Evolutionary conservation across 1,140 invertebrate genomes (phyloP), one percentile per base, ranked within the genome.

Genomic region (Dermatophagoides farinae): DNA sequence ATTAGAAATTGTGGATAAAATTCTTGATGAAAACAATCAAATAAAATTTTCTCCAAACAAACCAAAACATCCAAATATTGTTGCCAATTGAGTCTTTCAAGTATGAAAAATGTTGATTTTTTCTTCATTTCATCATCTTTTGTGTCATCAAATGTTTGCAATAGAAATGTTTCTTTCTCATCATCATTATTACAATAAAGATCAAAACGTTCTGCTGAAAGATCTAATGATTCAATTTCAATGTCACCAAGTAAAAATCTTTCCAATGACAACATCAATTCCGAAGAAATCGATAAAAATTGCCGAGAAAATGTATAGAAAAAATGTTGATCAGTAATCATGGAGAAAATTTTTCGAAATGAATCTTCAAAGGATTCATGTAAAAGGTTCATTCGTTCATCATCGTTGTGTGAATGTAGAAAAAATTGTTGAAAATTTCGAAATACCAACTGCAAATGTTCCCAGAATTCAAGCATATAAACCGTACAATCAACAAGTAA

Each of bases 1-100:
- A 55, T 55, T 4, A 55, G 31, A 55, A 55, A 55, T 25, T 55
- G 53, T 44, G 53, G 53, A 55, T 55, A 55, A 14, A 55, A 55
- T 40, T 55, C 25, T 5, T 55, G 14, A 23, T 23, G 12, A 12
- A 55, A 44, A 25, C 53, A 55, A 12, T 55, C 25, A 14, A 38
- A 55, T 14, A 55, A 25, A 4, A 55, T 55, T 12, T 31, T 14
- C 14, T 55, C 53, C 1, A 55, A 14, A 11, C 12, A 6, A 6
- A 38, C 10, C 2, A 55, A 55, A 4, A 55, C 31, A 23, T 55
- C 23, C 53, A 55, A 20, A 40, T 55, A 55, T 20, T 37, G 14
- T 5, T 2, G n/a, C 16, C 10, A 25, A 20, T 50, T 18, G 47
- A 23, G 6, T 50, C 20, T 6, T 18, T 14, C 5, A 12, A 20